These are phyloP conservation scores for Valencia hispanica DNA, from an alignment of 2,797 vertebrate species.

Conservation along the genomic window DNA sequence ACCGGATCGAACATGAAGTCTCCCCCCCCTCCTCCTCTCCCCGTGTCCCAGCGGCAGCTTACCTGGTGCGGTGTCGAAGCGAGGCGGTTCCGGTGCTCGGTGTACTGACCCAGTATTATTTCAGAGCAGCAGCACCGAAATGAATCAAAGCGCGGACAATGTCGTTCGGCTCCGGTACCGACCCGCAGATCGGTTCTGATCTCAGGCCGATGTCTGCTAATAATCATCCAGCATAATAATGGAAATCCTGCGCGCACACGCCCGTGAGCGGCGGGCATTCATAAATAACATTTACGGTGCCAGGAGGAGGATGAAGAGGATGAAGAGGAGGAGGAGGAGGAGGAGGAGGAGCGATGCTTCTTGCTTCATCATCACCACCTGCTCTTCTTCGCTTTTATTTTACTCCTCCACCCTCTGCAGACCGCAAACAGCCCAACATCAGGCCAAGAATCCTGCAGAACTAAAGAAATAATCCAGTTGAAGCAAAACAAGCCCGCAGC, in stretches of 20 bases:
- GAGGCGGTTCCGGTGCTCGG: slow-evolving; percentile 49
- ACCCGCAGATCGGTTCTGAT: slow-evolving; percentile 10
- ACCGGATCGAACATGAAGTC: not conserved
- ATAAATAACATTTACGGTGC: slow-evolving; percentile 78
- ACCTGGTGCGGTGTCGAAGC: slow-evolving; percentile 58
- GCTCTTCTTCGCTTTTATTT: slow-evolving; percentile 16
- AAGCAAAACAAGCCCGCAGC: slow-evolving; percentile 3
- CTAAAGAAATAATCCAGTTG: not conserved
- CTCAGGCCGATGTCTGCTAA: slow-evolving; percentile 37
- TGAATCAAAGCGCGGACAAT: slow-evolving; percentile 39
- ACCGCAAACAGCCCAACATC: not conserved
- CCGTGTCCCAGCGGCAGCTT: slow-evolving; percentile 33
- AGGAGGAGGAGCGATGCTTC: slow-evolving; percentile 22
- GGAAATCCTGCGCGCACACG: slow-evolving; percentile 61
- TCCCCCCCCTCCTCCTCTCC: not conserved
- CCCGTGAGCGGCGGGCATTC: slow-evolving; percentile 75
- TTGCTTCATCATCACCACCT: slow-evolving; percentile 47
- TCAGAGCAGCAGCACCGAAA: slow-evolving; percentile 41
- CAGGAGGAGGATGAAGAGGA: slow-evolving; percentile 30
- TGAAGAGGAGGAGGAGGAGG: slow-evolving; percentile 26
- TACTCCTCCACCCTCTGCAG: not conserved
- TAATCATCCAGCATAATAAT: slow-evolving; percentile 61
- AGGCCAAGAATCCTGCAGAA: not conserved
- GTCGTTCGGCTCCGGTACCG: slow-evolving; percentile 17
- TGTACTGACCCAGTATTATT: slow-evolving; percentile 68